These are phyloP conservation scores for Musca domestica DNA, from an alignment of 1,140 invertebrate genomes.

Conservation along the genomic window DNA sequence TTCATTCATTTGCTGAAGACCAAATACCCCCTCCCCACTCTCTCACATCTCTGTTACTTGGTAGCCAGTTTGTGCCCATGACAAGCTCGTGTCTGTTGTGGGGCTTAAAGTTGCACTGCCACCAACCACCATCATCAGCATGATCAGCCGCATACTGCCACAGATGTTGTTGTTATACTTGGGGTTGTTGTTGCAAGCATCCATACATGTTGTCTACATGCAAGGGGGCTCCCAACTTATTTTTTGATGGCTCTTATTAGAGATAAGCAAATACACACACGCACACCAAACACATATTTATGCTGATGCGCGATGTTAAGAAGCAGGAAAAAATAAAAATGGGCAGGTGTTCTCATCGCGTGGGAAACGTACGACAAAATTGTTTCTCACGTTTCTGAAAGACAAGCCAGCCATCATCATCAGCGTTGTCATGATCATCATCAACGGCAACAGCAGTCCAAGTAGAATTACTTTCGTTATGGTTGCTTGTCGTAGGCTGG, in stretches of 20 bases:
- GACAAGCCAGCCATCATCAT: constrained; percentile 43
- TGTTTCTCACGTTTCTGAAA: constrained; percentile 54
- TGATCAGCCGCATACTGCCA: no score
- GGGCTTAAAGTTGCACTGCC: background rate
- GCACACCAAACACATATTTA: background rate
- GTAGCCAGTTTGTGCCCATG: no score
- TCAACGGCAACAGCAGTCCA: background rate
- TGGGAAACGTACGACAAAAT: constrained; percentile 54
- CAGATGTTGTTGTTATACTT: no score
- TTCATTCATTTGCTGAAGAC: no score
- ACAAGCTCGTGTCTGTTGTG: constrained; percentile 8
- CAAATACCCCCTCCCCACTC: no score
- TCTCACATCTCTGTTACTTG: no score
- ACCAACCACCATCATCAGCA: constrained; percentile 13
- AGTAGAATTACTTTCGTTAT: constrained; percentile 5
- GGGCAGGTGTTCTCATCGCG: constrained; percentile 55
- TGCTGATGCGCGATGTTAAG: background rate
- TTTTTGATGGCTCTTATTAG: constrained; percentile 18
- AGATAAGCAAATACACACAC: background rate
- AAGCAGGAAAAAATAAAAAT: constrained; percentile 35
- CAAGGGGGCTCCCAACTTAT: background rate
- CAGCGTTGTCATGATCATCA: no score
- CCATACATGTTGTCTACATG: background rate
- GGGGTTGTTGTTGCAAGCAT: no score
- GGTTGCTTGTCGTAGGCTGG: background rate